Percentiles rank a stretch among this genome's conserved stretches.
phyloP scores from a whole-genome alignment of 1,140 invertebrate species.

The Hetaerina americana region DNA sequence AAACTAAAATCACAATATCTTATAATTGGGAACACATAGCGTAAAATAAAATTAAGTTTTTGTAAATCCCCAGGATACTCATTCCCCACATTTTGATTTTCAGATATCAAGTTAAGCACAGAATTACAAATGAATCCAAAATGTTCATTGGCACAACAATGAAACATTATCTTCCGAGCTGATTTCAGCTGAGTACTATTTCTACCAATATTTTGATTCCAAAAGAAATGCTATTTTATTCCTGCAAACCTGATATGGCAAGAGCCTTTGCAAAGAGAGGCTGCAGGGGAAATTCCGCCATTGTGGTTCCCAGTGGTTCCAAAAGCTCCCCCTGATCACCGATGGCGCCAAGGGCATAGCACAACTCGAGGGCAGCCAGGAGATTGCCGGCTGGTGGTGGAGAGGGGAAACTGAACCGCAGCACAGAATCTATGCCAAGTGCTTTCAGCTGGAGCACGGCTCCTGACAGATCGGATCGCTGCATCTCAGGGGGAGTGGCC shows the following conservation, averaged over 20 bases:
- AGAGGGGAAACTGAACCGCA: slow-evolving; percentile 71
- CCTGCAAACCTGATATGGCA: slow-evolving; percentile 51
- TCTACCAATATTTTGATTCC: too few relatives aligned
- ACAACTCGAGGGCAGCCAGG: slow-evolving; percentile 69
- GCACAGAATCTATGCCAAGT: slow-evolving; percentile 81
- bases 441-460: slow-evolving; percentile 89
- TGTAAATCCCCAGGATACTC: too few relatives aligned
- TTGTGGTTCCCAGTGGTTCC: slow-evolving; percentile 60
- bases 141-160: not conserved
- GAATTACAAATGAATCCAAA: not conserved
- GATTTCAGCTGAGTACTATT: slow-evolving; percentile 1
- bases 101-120: too few relatives aligned
- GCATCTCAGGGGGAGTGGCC: slow-evolving; percentile 82
- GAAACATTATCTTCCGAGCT: not conserved
- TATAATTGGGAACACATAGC: too few relatives aligned
- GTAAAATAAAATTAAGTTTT: too few relatives aligned
- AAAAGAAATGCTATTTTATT: slow-evolving; percentile 1
- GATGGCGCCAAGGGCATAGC: slow-evolving; percentile 77
- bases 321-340: slow-evolving; percentile 71
- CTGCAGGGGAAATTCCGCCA: slow-evolving; percentile 86
- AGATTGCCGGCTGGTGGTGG: slow-evolving; percentile 82
- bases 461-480: slow-evolving; percentile 70
- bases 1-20: too few relatives aligned
- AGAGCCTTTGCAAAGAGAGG: slow-evolving; percentile 83
- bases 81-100: too few relatives aligned